phyloP scores from a whole-genome alignment of 2,113 vertebrate genomes.

The Proterorhinus semilunaris region DNA sequence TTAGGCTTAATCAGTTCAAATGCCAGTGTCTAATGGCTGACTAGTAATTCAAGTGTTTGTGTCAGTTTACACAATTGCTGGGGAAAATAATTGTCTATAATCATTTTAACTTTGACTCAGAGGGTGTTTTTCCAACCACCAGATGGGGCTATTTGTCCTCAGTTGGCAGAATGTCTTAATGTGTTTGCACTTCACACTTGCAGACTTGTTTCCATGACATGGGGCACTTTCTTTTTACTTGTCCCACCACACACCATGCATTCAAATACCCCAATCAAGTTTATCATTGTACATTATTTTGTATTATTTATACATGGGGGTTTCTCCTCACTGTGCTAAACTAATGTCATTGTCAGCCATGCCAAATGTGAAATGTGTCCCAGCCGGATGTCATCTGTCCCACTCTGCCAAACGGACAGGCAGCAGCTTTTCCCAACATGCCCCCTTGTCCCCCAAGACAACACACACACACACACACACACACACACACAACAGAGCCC shows the following conservation, averaged over 20 bases:
- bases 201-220: conserved; percentile 58
- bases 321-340: conserved; percentile 21
- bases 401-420: conserved; percentile 53
- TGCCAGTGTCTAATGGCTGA: no score
- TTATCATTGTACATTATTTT: not conserved
- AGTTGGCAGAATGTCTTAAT: conserved; percentile 12
- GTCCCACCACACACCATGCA: not conserved
- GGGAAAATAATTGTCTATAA: no score
- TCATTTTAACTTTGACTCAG: not conserved
- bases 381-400: conserved; percentile 64
- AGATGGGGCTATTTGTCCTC: conserved; percentile 51
- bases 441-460: conserved; percentile 58
- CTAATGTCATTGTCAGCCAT: conserved; percentile 21
- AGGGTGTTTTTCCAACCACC: conserved; percentile 34
- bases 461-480: conserved; percentile 41
- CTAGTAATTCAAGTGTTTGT: no score
- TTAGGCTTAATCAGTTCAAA: no score
- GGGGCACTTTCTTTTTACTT: conserved; percentile 32
- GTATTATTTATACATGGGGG: not conserved
- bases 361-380: conserved; percentile 23
- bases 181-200: conserved; percentile 19
- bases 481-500: conserved; percentile 42
- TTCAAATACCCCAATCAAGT: not conserved
- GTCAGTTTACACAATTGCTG: no score
- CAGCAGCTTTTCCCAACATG: conserved; percentile 54